Percentiles rank a stretch among this genome's conserved stretches.
phyloP scores from a whole-genome alignment of 2,888 invertebrate genomes.

The Magallana nippona region DNA sequence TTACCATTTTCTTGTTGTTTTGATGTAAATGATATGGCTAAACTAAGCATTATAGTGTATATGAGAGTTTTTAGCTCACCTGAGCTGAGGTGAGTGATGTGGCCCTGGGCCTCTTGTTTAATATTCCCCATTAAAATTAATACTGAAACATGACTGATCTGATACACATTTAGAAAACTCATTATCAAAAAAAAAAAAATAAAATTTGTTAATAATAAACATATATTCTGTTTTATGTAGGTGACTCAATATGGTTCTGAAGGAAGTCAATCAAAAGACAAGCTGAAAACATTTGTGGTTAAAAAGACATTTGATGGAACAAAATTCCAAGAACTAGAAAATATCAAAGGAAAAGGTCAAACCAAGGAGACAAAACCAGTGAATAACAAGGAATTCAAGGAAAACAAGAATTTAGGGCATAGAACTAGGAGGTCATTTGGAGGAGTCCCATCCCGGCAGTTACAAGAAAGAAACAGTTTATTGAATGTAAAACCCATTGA shows the following conservation, averaged over 20 bases:
- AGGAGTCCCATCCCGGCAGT: not conserved
- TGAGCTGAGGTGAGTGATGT: no score
- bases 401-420: not conserved
- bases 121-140: no score
- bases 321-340: constrained; percentile 6
- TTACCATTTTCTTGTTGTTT: no score
- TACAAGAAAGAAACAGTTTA: constrained; percentile 9
- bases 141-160: no score
- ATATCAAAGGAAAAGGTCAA: not conserved
- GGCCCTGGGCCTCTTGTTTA: no score
- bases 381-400: not conserved
- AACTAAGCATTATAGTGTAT: no score
- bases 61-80: no score
- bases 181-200: no score
- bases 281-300: constrained; percentile 26
- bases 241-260: not conserved
- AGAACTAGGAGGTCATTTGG: constrained; percentile 7
- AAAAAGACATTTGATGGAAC: constrained; percentile 30
- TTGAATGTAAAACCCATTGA: not conserved
- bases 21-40: no score
- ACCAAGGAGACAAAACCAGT: not conserved
- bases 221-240: not conserved
- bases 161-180: no score
- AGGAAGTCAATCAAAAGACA: not conserved
- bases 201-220: no score